Base-by-base conservation (phyloP, 2,113 vertebrate species). In the Columba livia region DNA sequence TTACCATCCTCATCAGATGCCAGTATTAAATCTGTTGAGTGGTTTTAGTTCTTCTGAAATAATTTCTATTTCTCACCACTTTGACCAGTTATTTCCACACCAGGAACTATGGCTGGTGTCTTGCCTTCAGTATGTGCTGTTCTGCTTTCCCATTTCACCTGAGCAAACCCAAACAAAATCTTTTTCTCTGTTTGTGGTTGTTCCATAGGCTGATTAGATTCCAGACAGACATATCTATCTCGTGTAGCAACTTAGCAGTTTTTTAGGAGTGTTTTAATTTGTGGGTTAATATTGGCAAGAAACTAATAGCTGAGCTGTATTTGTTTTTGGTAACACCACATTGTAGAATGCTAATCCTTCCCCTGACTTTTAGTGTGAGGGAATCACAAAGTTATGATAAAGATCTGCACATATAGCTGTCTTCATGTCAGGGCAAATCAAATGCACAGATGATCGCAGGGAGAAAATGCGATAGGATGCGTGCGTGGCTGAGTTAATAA, bases 261-360 rank as follows among this genome's bases (percentile, higher is more conserved):
- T 91, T 88, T 83, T 79, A 88, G 42, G 71, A 90, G 80, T 24
- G 56, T 70, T 97, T 95, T 56, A 54, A 18, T 88, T 83, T 31
- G 25, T 66, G 62, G 56, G 66, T 86, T 88, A 78, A 73, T 73
- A 93, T 42, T 70, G 82, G 16, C 67, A 94, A 74, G 74, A 82
- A 82, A n/a, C 23, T 65, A 79, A 72, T 26, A 32, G 67, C 17
- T 73, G 54, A 91, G 75, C 54, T 92, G 54, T 79, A 32, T 73
- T 88, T 83, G 61, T 31, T 53, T 90, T 82, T 42, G 56, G 38
- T n/a, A 29, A 47, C 9, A 6, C 5, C 36, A 13, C 7, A 2
- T 28, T 6, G 7, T 62, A 12, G n/a, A 83, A 71, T n/a, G n/a
- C 40, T 66, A 62, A 73, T 66, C n/a, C 23, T 90, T 83, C 21